phyloP scores from a whole-genome alignment of 2,113 vertebrate species.

The Lanius collurio region DNA sequence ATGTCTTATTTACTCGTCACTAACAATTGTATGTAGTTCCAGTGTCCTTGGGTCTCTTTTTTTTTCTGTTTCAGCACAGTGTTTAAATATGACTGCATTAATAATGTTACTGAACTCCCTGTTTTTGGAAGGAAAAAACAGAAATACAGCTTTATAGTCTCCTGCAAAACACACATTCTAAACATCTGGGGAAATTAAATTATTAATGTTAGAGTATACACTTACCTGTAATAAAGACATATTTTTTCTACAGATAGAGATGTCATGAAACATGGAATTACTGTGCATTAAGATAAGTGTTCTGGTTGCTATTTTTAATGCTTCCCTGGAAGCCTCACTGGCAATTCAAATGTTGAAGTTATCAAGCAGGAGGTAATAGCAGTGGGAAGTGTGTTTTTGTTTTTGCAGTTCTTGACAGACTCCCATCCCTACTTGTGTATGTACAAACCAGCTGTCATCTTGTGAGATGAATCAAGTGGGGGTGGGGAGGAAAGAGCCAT shows the following conservation, averaged over 20 bases:
- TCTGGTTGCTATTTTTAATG: slow-evolving; percentile 23
- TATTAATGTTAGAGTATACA: neutral
- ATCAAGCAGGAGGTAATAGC: slow-evolving; percentile 24
- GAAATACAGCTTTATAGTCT: neutral
- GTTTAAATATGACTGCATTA: neutral
- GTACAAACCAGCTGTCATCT: slow-evolving; percentile 36
- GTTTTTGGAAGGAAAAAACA: neutral
- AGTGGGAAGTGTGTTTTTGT: slow-evolving; percentile 56
- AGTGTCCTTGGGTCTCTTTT: neutral
- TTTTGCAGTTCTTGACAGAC: slow-evolving; percentile 29
- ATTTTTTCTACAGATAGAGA: neutral
- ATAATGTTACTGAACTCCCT: neutral
- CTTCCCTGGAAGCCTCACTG: slow-evolving; percentile 14
- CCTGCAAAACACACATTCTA: neutral
- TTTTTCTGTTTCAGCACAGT: neutral
- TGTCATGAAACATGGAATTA: neutral
- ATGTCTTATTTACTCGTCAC: neutral
- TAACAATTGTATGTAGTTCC: neutral
- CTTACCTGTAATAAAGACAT: neutral
- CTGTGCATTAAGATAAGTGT: slow-evolving; percentile 8
- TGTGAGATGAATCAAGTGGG: neutral
- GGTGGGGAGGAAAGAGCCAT: neutral
- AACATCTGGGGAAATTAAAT: slow-evolving; percentile 16
- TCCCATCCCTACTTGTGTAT: neutral
- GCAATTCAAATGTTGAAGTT: slow-evolving; percentile 20